phyloP scores from a whole-genome alignment of 2,888 invertebrate genomes.

The Hirtodrosophila duncani region DNA sequence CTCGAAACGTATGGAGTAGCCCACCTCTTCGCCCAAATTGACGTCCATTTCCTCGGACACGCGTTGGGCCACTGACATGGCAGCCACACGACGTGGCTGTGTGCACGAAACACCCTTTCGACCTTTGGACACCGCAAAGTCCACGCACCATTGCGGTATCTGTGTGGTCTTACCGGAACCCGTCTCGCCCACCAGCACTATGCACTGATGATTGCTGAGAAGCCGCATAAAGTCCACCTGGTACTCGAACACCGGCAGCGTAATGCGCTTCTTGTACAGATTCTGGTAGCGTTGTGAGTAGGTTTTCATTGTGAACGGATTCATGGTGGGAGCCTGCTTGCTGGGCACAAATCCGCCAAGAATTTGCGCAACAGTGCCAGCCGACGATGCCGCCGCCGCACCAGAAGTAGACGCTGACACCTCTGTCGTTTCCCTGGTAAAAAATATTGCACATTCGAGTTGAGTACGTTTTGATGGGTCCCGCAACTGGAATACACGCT shows the following conservation, averaged over 20 bases:
- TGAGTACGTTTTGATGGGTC: no score
- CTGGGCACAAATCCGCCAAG: constrained; percentile 73
- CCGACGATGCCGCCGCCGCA: constrained; percentile 29
- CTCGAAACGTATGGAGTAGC: constrained; percentile 98
- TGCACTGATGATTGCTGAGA: constrained; percentile 94
- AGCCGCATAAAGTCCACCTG: constrained; percentile 96
- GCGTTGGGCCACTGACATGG: constrained; percentile 99
- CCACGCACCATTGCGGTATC: constrained; percentile 97
- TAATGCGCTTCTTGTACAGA: constrained; percentile 90
- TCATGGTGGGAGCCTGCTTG: constrained; percentile 80
- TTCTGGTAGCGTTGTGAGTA: constrained; percentile 94
- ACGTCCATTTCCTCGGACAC: constrained; percentile 99
- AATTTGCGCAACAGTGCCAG: constrained; percentile 47
- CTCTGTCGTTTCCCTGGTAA: constrained; percentile 44
- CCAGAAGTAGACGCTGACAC: constrained; percentile 24
- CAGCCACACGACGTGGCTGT: constrained; percentile 97
- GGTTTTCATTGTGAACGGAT: constrained; percentile 89
- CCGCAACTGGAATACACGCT: no score
- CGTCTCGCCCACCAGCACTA: constrained; percentile 98
- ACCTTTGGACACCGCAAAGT: constrained; percentile 83
- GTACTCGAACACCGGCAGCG: constrained; percentile 98
- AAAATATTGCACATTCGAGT: no score
- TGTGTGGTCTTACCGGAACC: constrained; percentile 99
- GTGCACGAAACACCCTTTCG: constrained; percentile 95
- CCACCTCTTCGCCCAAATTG: constrained; percentile 92